phyloP scores from a whole-genome alignment of 2,113 vertebrate genomes.

The Castor canadensis region DNA sequence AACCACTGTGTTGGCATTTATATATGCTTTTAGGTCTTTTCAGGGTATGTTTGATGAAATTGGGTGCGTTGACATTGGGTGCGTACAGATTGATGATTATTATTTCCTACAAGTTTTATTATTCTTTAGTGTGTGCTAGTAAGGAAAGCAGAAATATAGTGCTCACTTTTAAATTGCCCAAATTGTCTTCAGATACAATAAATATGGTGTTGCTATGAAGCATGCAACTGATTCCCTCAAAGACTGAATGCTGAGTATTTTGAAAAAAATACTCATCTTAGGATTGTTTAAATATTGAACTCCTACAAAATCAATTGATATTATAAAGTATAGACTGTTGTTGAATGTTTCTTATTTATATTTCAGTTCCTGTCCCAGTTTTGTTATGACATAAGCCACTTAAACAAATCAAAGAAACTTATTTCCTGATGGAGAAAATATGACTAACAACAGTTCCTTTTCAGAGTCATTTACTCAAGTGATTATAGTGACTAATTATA shows the following conservation, averaged over 20 bases:
- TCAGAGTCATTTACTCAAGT: conserved; percentile 30
- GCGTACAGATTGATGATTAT: no score
- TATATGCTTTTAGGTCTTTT: no score
- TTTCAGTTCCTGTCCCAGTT: background rate
- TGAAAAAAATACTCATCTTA: background rate
- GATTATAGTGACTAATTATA: conserved; percentile 33
- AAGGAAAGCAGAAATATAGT: background rate
- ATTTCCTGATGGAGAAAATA: background rate
- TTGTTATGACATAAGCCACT: background rate
- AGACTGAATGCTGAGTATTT: background rate
- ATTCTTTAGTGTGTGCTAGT: background rate
- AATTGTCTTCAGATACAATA: background rate
- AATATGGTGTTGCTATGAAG: background rate
- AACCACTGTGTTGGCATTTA: no score
- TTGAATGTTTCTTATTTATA: background rate
- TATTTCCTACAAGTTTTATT: background rate
- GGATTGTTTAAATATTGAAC: background rate
- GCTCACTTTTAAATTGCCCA: background rate
- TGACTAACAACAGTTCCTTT: background rate
- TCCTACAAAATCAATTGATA: background rate
- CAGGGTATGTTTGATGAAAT: no score
- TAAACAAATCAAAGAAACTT: background rate
- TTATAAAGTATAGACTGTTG: background rate
- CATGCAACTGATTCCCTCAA: background rate
- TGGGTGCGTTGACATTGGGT: no score